These are phyloP conservation scores for Apamea crenata DNA, from an alignment of 2,888 invertebrate species.

Conservation along the genomic window DNA sequence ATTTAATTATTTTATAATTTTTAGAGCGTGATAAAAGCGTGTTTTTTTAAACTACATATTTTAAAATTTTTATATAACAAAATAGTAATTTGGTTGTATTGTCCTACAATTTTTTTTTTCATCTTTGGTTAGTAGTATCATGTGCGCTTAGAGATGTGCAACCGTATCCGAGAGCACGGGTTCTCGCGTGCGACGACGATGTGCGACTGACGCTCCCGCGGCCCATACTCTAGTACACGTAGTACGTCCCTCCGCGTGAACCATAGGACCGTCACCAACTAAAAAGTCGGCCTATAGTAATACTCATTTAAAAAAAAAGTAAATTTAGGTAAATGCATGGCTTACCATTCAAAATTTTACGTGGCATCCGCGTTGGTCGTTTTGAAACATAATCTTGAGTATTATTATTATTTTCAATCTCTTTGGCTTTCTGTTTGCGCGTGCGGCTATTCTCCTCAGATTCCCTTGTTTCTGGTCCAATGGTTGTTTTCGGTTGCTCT, in stretches of 20 bases:
- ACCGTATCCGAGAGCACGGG: background rate
- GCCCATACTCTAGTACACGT: background rate
- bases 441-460: slow-evolving; percentile 26
- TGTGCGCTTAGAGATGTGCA: background rate
- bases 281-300: background rate
- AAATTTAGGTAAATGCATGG: background rate
- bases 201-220: background rate
- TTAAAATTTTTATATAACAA: too few relatives aligned
- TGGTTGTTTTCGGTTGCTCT: slow-evolving; percentile 51
- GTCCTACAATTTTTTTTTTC: background rate
- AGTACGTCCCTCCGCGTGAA: background rate
- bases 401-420: slow-evolving; percentile 44
- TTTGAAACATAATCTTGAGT: slow-evolving; percentile 26
- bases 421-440: slow-evolving; percentile 10
- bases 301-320: background rate
- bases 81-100: too few relatives aligned
- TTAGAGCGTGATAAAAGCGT: too few relatives aligned
- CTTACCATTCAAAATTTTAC: slow-evolving; percentile 58
- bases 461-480: slow-evolving; percentile 14
- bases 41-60: too few relatives aligned
- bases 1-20: too few relatives aligned
- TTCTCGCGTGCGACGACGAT: background rate
- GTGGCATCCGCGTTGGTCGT: slow-evolving; percentile 36
- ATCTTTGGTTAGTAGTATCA: too few relatives aligned
- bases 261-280: background rate